Evolutionary conservation across 1,140 invertebrate genomes (phyloP), one percentile per base, ranked within the genome.

Genomic region (Drosophila tristis): DNA sequence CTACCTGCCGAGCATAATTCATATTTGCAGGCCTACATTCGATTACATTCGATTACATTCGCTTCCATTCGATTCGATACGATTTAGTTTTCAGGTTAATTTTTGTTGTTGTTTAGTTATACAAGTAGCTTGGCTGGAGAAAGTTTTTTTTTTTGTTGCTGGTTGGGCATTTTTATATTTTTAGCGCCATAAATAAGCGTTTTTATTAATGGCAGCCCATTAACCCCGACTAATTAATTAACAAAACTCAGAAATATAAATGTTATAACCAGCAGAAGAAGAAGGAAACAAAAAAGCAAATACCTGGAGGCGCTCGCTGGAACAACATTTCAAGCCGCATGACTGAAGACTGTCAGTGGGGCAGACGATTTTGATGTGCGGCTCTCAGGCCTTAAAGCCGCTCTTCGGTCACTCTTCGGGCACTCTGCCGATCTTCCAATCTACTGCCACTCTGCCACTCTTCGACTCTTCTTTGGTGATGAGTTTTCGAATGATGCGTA

Each of bases 171-270:
- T 71, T 60, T 71, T 47, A 61, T 74, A 74, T 73, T 85, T 86
- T 82, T 87, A 82, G 84, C 82, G 80, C 78, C 82, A 87, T 87
- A 82, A 89, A 87, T 89, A 87, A 87, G 50, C 84, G 63, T 89
- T 87, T 85, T 82, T 87, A 87, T 87, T 89, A 89, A 87, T 87
- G 70, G 84, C 84, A 68, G 75, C 82, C 77, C 82, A 87, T 87
- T 87, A 87, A 82, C 82, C 82, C 68, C 84, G 71, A 87, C 84
- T 87, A 82, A 87, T 87, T 87, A 87, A 87, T 87, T 89, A 82
- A 77, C 77, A 87, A 71, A 70, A 58, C 67, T 66, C 35, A 45
- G 70, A 71, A 71, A 71, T 71, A 71, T 66, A 71, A 50, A 87
- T 82, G 35, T 39, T 39, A 39, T 39, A 39, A 39, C 35, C 35